Conservation (phyloP, 2,797 vertebrate species). For the Menidia menidia region DNA sequence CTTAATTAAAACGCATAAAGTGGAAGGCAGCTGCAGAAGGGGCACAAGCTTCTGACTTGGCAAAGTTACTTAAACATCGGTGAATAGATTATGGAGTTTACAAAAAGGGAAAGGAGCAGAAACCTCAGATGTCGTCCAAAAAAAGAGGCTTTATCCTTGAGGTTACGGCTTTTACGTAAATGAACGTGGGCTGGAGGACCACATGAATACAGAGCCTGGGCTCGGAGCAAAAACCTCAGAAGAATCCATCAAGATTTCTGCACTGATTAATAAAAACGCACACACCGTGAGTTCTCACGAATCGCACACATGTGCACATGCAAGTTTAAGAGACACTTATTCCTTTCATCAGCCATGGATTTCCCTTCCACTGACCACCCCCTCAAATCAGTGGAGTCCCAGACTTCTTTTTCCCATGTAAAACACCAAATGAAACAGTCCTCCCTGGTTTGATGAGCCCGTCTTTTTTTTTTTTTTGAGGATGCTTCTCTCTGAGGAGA, state of each 20-base stretch:
- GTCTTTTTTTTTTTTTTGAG: constrained; percentile 41
- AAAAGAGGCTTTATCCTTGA: constrained; percentile 71
- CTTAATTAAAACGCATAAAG: constrained; percentile 59
- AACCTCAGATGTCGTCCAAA: constrained; percentile 71
- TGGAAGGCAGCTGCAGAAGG: constrained; percentile 54
- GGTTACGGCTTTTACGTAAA: constrained; percentile 67
- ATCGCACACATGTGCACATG: constrained; percentile 31
- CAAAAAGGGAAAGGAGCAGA: constrained; percentile 71
- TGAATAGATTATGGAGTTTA: constrained; percentile 68
- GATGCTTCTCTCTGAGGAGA: constrained; percentile 73
- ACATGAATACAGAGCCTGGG: constrained; percentile 60
- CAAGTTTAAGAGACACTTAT: constrained; percentile 39
- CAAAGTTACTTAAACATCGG: constrained; percentile 62
- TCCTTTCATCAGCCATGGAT: constrained; percentile 64
- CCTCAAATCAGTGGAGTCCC: constrained; percentile 47
- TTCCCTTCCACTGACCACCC: constrained; percentile 47
- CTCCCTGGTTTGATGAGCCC: constrained; percentile 67
- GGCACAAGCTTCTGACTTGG: constrained; percentile 53
- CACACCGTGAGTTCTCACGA: constrained; percentile 28
- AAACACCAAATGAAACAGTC: constrained; percentile 69
- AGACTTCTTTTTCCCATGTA: constrained; percentile 49
- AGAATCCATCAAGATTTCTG: constrained; percentile 21
- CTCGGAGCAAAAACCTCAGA: constrained; percentile 39
- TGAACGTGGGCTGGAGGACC: constrained; percentile 53
- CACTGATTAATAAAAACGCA: constrained; percentile 15